Evolutionary conservation across 2,797 vertebrate species (phyloP).

Genomic region (Gambusia yucatana): DNA sequence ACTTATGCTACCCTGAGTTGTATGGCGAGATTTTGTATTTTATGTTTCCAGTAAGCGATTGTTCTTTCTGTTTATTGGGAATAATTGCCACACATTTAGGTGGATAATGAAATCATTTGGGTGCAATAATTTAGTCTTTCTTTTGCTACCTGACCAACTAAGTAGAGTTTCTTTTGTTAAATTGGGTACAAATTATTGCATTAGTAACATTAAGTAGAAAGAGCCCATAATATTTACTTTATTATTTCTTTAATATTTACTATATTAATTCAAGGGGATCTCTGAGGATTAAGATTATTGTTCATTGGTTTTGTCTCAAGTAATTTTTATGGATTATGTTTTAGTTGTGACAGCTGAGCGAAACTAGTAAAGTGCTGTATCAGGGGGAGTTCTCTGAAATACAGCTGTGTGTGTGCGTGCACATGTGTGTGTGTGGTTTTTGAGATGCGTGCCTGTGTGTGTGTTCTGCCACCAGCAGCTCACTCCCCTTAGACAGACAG

Average conservation of each 20-base stretch:
- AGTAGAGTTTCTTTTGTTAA: background rate
- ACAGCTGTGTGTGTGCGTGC: conserved; percentile 2
- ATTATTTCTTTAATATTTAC: too few relatives aligned
- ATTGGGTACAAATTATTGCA: background rate
- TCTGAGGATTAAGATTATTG: background rate
- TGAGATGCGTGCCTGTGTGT: conserved; percentile 24
- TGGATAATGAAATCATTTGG: background rate
- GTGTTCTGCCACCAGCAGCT: conserved; percentile 75
- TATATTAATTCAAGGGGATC: background rate
- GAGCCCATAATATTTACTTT: background rate
- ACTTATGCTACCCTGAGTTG: too few relatives aligned
- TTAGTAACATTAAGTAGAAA: background rate
- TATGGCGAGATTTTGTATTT: background rate
- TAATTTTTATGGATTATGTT: background rate
- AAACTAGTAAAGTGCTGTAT: background rate
- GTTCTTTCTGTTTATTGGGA: background rate
- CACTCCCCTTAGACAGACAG: conserved; percentile 93
- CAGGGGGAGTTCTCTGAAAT: conserved; percentile 9
- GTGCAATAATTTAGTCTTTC: background rate
- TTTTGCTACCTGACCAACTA: background rate
- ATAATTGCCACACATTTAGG: background rate
- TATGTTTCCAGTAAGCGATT: background rate
- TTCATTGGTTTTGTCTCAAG: background rate
- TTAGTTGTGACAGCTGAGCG: background rate
- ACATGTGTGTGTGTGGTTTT: conserved; percentile 16